Evolutionary conservation across 1,140 invertebrate genomes (phyloP).

Genomic region (Euura saliciscinereae): DNA sequence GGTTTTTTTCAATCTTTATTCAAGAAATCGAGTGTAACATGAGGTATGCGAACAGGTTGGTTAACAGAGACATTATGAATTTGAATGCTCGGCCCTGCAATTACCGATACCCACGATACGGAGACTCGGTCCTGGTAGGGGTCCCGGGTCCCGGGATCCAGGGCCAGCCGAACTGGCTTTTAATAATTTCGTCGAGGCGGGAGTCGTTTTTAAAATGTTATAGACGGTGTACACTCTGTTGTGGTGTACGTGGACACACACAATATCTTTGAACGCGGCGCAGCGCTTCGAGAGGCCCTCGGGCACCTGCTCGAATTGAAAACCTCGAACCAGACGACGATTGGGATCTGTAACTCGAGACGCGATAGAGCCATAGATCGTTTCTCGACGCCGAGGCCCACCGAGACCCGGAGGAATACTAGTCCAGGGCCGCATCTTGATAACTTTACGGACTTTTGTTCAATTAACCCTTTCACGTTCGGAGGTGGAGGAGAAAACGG

Average conservation of each 20-base stretch:
- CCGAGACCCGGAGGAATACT: conserved; percentile 9
- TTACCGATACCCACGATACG: background rate
- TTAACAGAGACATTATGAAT: conserved; percentile 3
- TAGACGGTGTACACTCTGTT: too few relatives aligned
- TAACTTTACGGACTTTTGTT: background rate
- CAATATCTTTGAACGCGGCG: background rate
- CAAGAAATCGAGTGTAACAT: too few relatives aligned
- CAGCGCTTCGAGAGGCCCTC: conserved; percentile 39
- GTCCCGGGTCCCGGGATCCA: background rate
- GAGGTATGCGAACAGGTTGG: background rate
- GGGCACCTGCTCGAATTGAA: conserved; percentile 18
- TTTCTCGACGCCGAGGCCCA: conserved; percentile 32
- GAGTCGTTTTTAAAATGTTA: background rate
- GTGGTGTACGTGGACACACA: too few relatives aligned
- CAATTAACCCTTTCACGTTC: background rate
- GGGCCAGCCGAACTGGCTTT: background rate
- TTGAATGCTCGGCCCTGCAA: conserved; percentile 4
- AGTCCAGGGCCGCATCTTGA: background rate
- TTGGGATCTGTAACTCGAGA: conserved; percentile 48
- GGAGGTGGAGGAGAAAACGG: background rate
- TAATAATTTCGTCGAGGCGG: background rate
- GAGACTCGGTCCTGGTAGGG: background rate
- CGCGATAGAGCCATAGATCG: conserved; percentile 54
- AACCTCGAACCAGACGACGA: conserved; percentile 32
- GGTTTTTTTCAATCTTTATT: too few relatives aligned